These are phyloP conservation scores for Lypha dubia DNA, from an alignment of 2,888 invertebrate genomes.

Conservation along the genomic window DNA sequence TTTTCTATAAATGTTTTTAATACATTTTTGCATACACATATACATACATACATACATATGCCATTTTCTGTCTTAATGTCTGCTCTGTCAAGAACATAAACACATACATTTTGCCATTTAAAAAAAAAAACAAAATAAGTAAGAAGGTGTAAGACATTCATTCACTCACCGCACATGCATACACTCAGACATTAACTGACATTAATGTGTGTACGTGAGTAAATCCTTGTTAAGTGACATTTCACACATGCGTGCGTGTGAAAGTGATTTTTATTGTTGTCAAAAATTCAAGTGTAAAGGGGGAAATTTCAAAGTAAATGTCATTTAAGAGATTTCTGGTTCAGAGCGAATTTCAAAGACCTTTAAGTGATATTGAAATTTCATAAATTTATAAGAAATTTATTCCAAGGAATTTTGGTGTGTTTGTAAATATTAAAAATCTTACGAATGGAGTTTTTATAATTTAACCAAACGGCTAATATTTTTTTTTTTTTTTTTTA, in stretches of 20 bases:
- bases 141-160: slow-evolving; percentile 20
- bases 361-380: background rate
- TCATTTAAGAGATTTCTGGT: background rate
- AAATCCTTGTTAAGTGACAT: slow-evolving; percentile 69
- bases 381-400: too few species aligned
- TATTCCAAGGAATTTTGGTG: too few species aligned
- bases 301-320: background rate
- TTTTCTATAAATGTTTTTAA: slow-evolving; percentile 5
- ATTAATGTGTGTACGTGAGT: slow-evolving; percentile 65
- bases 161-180: too few species aligned
- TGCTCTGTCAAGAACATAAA: slow-evolving; percentile 34
- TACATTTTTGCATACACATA: slow-evolving; percentile 41
- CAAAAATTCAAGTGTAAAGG: slow-evolving; percentile 27
- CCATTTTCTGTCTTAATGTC: slow-evolving; percentile 5
- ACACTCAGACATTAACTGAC: slow-evolving; percentile 34
- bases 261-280: slow-evolving; percentile 64
- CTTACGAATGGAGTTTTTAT: too few species aligned
- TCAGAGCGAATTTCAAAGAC: background rate
- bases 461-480: too few species aligned
- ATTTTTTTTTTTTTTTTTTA: too few species aligned
- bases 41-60: too few species aligned
- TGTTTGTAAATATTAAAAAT: too few species aligned
- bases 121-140: slow-evolving; percentile 8
- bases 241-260: slow-evolving; percentile 67
- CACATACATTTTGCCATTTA: slow-evolving; percentile 40